A percentile compares a stretch with the other conserved stretches of the same genome.
Conservation (phyloP, 2,113 vertebrate species). For the Charina bottae region DNA sequence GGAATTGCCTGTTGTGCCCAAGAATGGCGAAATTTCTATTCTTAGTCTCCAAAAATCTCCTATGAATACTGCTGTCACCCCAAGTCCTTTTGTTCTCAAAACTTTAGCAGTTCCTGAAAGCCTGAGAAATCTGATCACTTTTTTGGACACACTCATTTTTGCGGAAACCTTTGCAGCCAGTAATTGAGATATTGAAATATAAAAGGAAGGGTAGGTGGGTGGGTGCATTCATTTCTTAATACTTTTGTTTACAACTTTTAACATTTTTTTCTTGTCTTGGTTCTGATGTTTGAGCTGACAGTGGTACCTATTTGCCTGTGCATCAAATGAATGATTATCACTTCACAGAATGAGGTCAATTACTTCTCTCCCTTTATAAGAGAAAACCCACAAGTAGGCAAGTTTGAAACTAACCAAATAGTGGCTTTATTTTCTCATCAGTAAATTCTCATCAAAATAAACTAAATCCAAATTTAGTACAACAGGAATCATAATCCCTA, state of each 20-base stretch:
- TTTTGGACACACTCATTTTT: conserved; percentile 49
- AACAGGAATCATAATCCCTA: conserved; percentile 48
- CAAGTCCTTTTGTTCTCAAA: conserved; percentile 1
- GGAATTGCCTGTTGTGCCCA: neutral
- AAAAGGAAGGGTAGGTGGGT: too few relatives aligned
- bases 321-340: neutral
- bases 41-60: neutral
- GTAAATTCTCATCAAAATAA: neutral
- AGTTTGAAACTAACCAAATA: neutral
- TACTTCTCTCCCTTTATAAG: neutral
- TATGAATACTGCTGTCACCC: neutral
- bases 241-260: neutral
- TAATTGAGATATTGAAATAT: neutral
- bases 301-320: neutral
- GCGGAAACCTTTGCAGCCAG: conserved; percentile 27
- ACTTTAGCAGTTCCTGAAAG: neutral
- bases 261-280: neutral
- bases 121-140: neutral
- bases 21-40: conserved; percentile 21
- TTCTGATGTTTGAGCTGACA: neutral
- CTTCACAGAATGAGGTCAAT: neutral
- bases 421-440: neutral
- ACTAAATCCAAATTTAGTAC: neutral
- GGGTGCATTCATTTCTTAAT: neutral
- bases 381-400: neutral